phyloP scores from a whole-genome alignment of 2,888 invertebrate species.

The Priocnemis perturbator region DNA sequence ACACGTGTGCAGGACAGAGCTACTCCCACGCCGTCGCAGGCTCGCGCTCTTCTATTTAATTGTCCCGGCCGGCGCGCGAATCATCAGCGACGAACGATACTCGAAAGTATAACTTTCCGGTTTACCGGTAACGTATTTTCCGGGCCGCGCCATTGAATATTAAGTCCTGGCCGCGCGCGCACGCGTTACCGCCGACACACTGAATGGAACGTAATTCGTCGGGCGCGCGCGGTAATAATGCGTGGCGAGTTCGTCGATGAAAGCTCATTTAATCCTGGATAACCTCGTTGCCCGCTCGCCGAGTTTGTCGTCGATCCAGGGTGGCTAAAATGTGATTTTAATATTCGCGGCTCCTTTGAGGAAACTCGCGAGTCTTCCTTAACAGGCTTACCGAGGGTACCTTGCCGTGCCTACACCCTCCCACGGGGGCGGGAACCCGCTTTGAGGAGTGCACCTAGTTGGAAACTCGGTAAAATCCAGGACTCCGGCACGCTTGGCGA shows the following conservation, averaged over 20 bases:
- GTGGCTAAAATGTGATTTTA: conserved; percentile 71
- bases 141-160: neutral
- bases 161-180: conserved; percentile 29
- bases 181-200: no score
- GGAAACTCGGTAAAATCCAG: conserved; percentile 69
- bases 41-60: no score
- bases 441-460: conserved; percentile 64
- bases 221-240: conserved; percentile 28
- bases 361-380: conserved; percentile 64
- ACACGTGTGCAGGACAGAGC: conserved; percentile 25
- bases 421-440: conserved; percentile 53
- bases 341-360: conserved; percentile 70
- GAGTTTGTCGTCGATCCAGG: conserved; percentile 58
- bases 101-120: neutral
- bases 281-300: conserved; percentile 61
- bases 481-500: conserved; percentile 53
- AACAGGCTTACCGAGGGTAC: conserved; percentile 65
- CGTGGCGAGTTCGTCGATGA: conserved; percentile 60
- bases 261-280: conserved; percentile 66
- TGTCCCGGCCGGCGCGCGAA: no score
- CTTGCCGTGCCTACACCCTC: conserved; percentile 44
- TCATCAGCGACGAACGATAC: neutral
- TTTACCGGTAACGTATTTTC: neutral
- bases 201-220: no score
- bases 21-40: conserved; percentile 24